Base-by-base conservation (phyloP, 2,888 invertebrate species). In the Camptogramma bilineatum region DNA sequence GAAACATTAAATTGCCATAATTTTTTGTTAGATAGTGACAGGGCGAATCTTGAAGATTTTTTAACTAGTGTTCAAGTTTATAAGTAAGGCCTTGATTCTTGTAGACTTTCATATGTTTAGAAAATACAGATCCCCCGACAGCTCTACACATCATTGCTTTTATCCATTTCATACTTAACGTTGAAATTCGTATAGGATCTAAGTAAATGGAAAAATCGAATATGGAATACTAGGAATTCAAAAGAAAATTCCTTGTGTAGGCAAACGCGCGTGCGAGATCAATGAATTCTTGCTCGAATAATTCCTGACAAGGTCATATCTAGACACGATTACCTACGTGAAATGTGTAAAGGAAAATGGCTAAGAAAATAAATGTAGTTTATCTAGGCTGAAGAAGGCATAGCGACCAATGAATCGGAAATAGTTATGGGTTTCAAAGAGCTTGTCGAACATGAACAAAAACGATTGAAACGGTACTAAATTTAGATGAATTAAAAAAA, bases 251-350 rank as follows among this genome's bases (percentile, higher is more conserved):
- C 58, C 51, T 52, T 17, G 48, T 55, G 7, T 52, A 56, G 28
- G 46, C 47, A 19, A 62, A 62, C 58, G 52, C 55, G 63, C 19
- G 61, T 54, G 34, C 54, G 16, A 17, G 55, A 63, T 64, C 65
- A 34, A 55, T 63, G 47, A 59, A 65, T 62, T 61, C 56, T 46
- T 54, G 60, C 60, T 60, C 61, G 48, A 59, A 56, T 64, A 64
- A 68, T 54, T 53, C 61, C 44, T 34, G 50, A 55, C 61, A 55
- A 54, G 55, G 50, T 47, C 24, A 47, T 47, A 34, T 13, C 46
- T 52, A 47, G 46, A 58, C 44, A 50, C 42, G 55, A 56, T 52
- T 52, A 52, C 17, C 18, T 52, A 34, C 28, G 47, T 51, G 19
- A 47, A 52, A 39, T 31, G 46, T 59, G 51, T 44, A 21, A 46